Evolutionary conservation across 1,140 invertebrate species (phyloP).

Genomic region (Pogonus chalceus): DNA sequence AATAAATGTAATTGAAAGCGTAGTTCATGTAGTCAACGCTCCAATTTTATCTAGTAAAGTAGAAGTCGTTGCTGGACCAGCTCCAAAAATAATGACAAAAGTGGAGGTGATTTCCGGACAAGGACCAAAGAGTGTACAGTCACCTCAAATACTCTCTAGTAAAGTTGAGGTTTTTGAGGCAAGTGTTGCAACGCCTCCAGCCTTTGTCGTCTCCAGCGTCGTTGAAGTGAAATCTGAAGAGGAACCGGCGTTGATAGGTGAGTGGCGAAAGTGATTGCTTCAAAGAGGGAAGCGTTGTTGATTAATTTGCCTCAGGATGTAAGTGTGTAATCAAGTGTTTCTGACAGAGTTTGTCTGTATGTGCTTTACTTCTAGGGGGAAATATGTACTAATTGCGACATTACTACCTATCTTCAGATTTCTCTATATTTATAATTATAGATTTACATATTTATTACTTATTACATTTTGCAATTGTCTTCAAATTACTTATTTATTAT

Average conservation of each 20-base stretch:
- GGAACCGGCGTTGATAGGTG: constrained; percentile 26
- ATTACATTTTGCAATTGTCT: no score
- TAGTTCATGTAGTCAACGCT: constrained; percentile 25
- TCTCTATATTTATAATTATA: no score
- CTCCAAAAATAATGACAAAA: constrained; percentile 42
- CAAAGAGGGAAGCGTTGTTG: no score
- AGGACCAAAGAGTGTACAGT: constrained; percentile 27
- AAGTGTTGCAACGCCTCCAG: constrained; percentile 20
- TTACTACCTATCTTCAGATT: no score
- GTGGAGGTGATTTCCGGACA: constrained; percentile 43
- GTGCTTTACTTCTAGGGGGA: no score
- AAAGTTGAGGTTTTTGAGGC: constrained; percentile 39
- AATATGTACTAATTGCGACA: no score
- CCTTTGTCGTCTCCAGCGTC: constrained; percentile 37
- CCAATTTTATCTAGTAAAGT: constrained; percentile 32
- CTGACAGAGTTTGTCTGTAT: no score
- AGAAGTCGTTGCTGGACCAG: constrained; percentile 29
- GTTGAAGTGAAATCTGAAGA: constrained; percentile 40
- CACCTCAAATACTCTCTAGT: constrained; percentile 30
- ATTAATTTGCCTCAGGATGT: no score
- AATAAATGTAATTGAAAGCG: constrained; percentile 35
- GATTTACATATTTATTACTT: no score
- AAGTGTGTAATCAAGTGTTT: no score
- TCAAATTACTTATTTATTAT: no score
- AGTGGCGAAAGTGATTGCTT: no score